Conservation (phyloP, 2,797 vertebrate species). For the Enoplosus armatus region DNA sequence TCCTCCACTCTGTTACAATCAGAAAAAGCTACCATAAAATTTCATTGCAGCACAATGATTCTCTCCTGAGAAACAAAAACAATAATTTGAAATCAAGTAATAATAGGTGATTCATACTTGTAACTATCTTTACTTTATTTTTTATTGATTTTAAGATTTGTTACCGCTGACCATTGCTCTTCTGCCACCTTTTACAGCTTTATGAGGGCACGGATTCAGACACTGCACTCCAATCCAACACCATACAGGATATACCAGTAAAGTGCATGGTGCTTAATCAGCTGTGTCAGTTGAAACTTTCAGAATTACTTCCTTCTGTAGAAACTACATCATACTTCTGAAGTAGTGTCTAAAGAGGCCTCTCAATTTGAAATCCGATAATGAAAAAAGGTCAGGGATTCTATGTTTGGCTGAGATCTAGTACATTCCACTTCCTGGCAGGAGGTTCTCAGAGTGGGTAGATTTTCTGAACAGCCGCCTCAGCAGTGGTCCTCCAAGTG, state of each 20-base stretch:
- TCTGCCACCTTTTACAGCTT: neutral
- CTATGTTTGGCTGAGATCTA: slow-evolving; percentile 66
- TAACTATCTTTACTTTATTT: slow-evolving; percentile 1
- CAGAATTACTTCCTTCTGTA: slow-evolving; percentile 18
- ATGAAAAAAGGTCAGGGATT: slow-evolving; percentile 57
- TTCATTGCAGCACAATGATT: slow-evolving; percentile 28
- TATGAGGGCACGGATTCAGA: neutral
- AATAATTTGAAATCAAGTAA: slow-evolving; percentile 3
- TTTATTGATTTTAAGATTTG: neutral
- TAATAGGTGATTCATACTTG: neutral
- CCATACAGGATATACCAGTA: neutral
- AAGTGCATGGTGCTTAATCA: neutral
- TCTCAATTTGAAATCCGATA: slow-evolving; percentile 53
- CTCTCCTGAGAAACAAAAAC: slow-evolving; percentile 11
- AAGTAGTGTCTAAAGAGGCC: slow-evolving; percentile 33
- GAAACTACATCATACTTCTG: slow-evolving; percentile 14
- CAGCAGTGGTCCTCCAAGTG: slow-evolving; percentile 70
- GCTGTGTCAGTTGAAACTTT: slow-evolving; percentile 5
- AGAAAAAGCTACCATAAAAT: slow-evolving; percentile 31
- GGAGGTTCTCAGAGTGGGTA: slow-evolving; percentile 59
- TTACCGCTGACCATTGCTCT: neutral
- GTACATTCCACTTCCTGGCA: slow-evolving; percentile 62
- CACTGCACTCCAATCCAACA: neutral
- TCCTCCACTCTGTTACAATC: slow-evolving; percentile 22
- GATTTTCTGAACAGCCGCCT: slow-evolving; percentile 66